Base-by-base conservation (phyloP, 23 tunicate genomes). In the Ciona savignyi region DNA sequence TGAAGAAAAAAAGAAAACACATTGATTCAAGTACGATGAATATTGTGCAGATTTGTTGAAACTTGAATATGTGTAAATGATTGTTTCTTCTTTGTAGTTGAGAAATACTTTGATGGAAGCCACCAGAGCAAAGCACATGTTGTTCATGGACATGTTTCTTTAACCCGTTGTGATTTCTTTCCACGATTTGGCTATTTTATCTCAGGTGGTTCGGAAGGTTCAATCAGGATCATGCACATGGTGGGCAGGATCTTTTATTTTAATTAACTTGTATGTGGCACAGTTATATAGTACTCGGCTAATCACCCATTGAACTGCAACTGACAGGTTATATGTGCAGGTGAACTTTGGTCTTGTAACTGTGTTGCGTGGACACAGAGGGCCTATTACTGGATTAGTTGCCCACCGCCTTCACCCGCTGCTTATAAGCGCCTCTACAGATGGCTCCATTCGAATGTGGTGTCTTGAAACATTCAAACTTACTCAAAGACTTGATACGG, bases 161-260 rank as follows among this genome's bases (percentile, higher is more conserved):
- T 89, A 19, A 89, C 88, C 2, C 29, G 76, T 19, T 82, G 88
- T 33, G 78, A 68, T 61, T 70, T 89, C 33, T 73, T 68, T 63
- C 80, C 88, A 33, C 72, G 70, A 22, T 80, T 77, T 60, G 85
- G 79, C 1, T 89, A 82, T 60, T 77, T 89, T 48, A 78, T 89
- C 42, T 81, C 88, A 4, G 84, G 75, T 1, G 96, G 96, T 11
- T 79, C 63, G 9, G 96, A 89, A 89, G 96, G 96, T 19, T 66
- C 66, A 25, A 82, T 89, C 27, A 69, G 69, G 28, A 73, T 89
- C 29, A 62, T 89, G 82, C 83, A 87, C 75, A 76, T 77, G 83
- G 95, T 78, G 15, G 56, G 56, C 15, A 15, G n/a, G n/a, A n/a
- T n/a, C n/a, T n/a, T n/a, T n/a, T n/a, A n/a, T n/a, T n/a, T n/a